Conservation (phyloP, 2,797 vertebrate genomes). For the Helicolenus hilgendorfi region DNA sequence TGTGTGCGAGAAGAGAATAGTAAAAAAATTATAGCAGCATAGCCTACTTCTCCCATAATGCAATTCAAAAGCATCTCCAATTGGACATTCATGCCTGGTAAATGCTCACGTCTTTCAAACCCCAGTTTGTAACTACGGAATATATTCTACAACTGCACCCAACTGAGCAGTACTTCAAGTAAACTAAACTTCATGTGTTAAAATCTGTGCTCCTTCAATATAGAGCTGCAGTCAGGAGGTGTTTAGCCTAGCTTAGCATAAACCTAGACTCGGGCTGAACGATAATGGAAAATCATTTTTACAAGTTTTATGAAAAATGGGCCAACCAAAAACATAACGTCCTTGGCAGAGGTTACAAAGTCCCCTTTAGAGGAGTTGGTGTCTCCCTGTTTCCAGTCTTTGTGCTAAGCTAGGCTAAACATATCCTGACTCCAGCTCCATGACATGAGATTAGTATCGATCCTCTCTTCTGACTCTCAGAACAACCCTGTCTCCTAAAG, state of each 20-base stretch:
- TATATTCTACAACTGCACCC: not conserved
- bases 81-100: not conserved
- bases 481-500: not conserved
- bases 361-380: not conserved
- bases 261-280: not conserved
- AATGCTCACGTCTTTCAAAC: not conserved
- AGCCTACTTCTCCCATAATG: not conserved
- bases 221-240: not conserved
- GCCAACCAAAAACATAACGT: not conserved
- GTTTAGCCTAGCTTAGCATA: not conserved
- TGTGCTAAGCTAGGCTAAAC: not conserved
- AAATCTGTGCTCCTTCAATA: not conserved
- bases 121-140: not conserved
- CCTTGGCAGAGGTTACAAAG: not conserved
- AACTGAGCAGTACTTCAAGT: no score
- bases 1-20: not conserved
- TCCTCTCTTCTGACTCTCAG: not conserved
- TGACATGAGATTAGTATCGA: not conserved
- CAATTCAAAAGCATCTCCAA: not conserved
- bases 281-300: rapidly evolving
- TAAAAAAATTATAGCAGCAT: not conserved
- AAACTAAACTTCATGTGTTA: no score
- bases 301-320: not conserved
- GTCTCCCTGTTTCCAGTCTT: not conserved
- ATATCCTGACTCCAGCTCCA: not conserved